Evolutionary conservation across 2,113 vertebrate genomes (phyloP), one percentile per base, ranked within the genome.

Genomic region (Pteruthius melanotis): DNA sequence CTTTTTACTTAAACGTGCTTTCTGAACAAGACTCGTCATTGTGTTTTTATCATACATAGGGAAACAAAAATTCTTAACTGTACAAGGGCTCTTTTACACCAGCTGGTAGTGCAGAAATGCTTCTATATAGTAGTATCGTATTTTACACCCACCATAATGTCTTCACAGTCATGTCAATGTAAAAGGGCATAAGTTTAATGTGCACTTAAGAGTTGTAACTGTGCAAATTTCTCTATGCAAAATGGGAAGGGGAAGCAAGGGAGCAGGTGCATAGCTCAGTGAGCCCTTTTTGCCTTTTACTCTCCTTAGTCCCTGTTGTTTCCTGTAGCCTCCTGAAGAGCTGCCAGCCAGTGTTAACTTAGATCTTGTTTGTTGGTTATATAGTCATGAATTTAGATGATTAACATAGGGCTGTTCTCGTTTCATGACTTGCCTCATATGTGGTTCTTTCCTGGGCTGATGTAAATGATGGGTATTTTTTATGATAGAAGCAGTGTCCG

Each of bases 401-500:
- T 85, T 70, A 68, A 83, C 11, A 10, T 42, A 31, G 37, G 19
- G 21, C 17, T 94, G 20, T 68, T 94, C 57, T 76, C 7, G 2
- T 87, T 93, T 87, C 45, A 8, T 76, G 66, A 33, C 31, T 82
- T 72, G 27, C 15, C 13, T 76, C 23, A 1, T 64, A 17, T 7
- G 15, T 61, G 33, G 9, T 72, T 91, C n/a, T 79, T 80, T 94
- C 86, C 71, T 85, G 16, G 11, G 8, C 50, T 42, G 31, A 15
- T 85, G 45, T 94, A 76, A 91, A 15, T 65, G 69, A 39, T 0
- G 1, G 5, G 17, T 61, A 7, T 57, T 91, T 91, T 83, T 69
- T 47, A 10, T 57, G 57, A 28, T 39, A 20, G 5, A 59, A 59
- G 42, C 9, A 11, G 31, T 45, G 14, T 71, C 11, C 0, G 1